Base-by-base conservation (phyloP, 2,113 vertebrate genomes). In the Eubucco bourcierii region DNA sequence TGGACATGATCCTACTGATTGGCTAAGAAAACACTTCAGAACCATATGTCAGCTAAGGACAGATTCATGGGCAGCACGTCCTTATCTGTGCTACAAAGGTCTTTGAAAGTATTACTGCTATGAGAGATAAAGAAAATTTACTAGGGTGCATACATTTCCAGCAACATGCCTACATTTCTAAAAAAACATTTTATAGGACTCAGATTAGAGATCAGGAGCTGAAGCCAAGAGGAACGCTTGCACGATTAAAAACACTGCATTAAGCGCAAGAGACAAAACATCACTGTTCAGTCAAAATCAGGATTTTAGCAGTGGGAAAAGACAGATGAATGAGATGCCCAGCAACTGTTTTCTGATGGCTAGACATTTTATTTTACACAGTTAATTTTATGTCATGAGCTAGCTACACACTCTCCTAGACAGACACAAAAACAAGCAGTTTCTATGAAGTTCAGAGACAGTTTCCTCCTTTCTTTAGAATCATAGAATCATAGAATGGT, bases 51-150 rank as follows among this genome's bases (percentile, higher is more conserved):
- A 90, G 58, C 92, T 95, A 71, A 94, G 95, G 93, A 94, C 82
- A 95, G 95, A 95, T 95, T 96, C 76, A 91, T 94, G 85, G 74
- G 73, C 76, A 83, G 88, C 90, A 88, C 1, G 2, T 90, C 47
- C 76, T 95, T 95, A 88, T 95, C 90, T 83, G 37, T 33, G 39
- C 28, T 71, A 59, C 1, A 9, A 71, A 59, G 56, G 46, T 88
- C 82, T 95, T 59, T 77, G 33, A 31, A 95, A 90, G 37, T 21
- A 94, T 88, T 85, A 77, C 72, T 78, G 76, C 70, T 67, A 21
- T 14, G 15, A 78, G 31, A 84, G 82, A 95, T 90, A 95, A 82
- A 84, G 60, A 91, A 71, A 85, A 93, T 95, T 90, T 94, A 93
- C 72, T 83, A 87, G 64, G 1, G 0, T 71, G 46, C 31, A 56